Percentiles rank a stretch among this genome's conserved stretches.
Evolutionary conservation across 2,888 invertebrate genomes (phyloP).

Genomic region (Agrochola macilenta): DNA sequence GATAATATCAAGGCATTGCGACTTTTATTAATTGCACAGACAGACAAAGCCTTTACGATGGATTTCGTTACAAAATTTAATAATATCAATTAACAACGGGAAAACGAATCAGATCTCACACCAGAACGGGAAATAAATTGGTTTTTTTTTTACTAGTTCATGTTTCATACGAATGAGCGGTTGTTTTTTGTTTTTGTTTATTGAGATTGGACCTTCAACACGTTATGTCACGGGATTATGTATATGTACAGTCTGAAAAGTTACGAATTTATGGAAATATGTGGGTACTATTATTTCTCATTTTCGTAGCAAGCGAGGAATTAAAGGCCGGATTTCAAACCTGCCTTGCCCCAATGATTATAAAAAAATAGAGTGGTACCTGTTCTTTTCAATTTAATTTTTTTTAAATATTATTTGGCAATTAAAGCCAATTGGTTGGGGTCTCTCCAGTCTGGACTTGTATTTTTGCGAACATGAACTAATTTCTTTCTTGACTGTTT

Average conservation of each 20-base stretch:
- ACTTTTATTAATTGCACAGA: constrained; percentile 29
- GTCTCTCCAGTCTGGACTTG: too few relatives aligned
- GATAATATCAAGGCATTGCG: not conserved
- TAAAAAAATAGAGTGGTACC: not conserved
- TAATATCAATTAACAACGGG: constrained; percentile 45
- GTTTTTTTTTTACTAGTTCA: constrained; percentile 30
- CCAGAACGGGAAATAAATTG: constrained; percentile 33
- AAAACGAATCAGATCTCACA: constrained; percentile 31
- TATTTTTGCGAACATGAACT: too few relatives aligned
- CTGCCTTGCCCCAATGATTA: not conserved
- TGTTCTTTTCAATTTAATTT: not conserved
- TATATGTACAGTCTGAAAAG: not conserved
- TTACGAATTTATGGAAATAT: constrained; percentile 2
- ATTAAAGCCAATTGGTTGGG: too few relatives aligned
- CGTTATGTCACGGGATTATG: constrained; percentile 10
- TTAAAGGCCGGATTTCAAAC: not conserved
- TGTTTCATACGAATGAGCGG: constrained; percentile 3
- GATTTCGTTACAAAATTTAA: constrained; percentile 38
- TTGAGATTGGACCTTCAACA: constrained; percentile 3
- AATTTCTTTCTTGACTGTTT: too few relatives aligned
- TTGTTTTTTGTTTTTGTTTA: constrained; percentile 10
- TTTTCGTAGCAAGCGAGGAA: not conserved
- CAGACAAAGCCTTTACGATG: constrained; percentile 12
- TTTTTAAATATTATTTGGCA: too few relatives aligned
- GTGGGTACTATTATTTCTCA: too few relatives aligned